Conservation (phyloP, 2,797 vertebrate species). For the Myiothlypis coronata region DNA sequence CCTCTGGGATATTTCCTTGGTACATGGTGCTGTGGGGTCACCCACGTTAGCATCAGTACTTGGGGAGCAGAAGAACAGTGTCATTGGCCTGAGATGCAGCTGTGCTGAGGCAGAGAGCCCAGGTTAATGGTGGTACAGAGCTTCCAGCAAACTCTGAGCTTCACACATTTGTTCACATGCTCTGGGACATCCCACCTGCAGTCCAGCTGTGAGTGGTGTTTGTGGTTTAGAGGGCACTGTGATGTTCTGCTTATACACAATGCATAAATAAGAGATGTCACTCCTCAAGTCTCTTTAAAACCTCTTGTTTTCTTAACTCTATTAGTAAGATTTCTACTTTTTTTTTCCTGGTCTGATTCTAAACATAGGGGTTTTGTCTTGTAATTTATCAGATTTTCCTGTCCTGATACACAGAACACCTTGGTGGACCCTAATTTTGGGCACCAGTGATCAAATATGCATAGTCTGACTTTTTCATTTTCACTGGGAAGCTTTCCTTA, state of each 20-base stretch:
- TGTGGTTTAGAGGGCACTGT: background rate
- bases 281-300: background rate
- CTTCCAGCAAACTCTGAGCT: background rate
- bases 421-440: background rate
- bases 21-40: background rate
- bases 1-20: background rate
- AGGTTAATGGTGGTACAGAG: background rate
- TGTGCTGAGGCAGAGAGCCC: background rate
- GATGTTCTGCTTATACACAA: background rate
- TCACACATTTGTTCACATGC: background rate
- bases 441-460: background rate
- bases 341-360: background rate
- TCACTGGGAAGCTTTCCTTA: background rate
- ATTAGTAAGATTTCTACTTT: background rate
- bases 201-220: background rate
- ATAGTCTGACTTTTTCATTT: background rate
- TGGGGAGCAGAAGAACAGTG: background rate
- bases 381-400: background rate
- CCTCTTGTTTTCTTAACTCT: background rate
- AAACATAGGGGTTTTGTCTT: background rate
- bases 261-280: background rate
- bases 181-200: background rate
- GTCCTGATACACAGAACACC: background rate
- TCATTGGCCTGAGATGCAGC: background rate
- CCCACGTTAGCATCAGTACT: background rate